Evolutionary conservation across 2,888 invertebrate species (phyloP), one percentile per base, ranked within the genome.

Genomic region (Therioaphis trifolii): DNA sequence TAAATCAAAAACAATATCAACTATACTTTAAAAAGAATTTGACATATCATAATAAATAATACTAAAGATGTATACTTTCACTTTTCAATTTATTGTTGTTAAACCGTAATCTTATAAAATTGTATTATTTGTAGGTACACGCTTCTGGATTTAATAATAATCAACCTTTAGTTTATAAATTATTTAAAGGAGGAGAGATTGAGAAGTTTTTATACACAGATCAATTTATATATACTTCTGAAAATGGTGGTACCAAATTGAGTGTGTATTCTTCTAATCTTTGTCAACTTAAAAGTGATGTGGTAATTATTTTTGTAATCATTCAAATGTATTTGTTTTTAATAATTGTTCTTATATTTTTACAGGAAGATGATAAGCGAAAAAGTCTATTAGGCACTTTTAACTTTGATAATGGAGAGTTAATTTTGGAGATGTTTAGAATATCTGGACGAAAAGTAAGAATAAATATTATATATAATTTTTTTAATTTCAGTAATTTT

Each of bases 171-270:
- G 63, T 82, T 0, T 82, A 49, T 14, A 82, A 82, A n/a, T 74
- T 82, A 74, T 49, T 52, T 49, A 74, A 74, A 72, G 72, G 49
- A 82, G 82, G 27, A 21, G 46, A 82, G 0, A 14, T 82, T 27
- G 82, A 74, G 0, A 61, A 82, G 7, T 82, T 82, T 82, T 74
- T 82, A n/a, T 82, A 82, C 21, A 82, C 82, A 27, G 74, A 82
- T 24, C 82, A 74, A 27, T 82, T 72, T 52, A 74, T 82, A 35
- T 82, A 35, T 40, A 82, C n/a, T 61, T 72, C 72, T 52, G 63
- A 74, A 74, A 61, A 82, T 35, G 46, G 49, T 35, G 74, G 82
- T 74, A 63, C 49, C 2, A 82, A 82, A 74, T 63, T 82, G 35
- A 82, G 29, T 63, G 52, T 82, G 12, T 82, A 74, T 40, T 82